Percentiles rank a stretch among this genome's conserved stretches.
Conservation (phyloP, 2,888 invertebrate species). For the Congeria kusceri region DNA sequence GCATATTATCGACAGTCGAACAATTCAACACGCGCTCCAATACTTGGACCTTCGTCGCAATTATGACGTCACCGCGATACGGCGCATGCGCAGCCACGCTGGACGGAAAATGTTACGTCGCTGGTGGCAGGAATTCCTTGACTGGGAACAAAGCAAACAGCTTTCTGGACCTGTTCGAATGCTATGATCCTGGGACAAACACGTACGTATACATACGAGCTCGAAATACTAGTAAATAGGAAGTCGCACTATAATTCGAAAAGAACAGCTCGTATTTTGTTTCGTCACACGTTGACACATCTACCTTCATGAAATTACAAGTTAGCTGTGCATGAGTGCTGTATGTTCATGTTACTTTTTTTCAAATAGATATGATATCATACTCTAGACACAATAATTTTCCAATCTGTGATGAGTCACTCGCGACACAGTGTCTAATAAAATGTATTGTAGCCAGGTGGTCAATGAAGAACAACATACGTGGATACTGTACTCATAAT, state of each 20-base stretch:
- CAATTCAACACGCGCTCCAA: not conserved
- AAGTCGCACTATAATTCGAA: too few species aligned
- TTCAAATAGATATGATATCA: not conserved
- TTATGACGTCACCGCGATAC: slow-evolving; percentile 13
- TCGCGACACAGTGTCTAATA: too few species aligned
- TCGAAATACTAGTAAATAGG: too few species aligned
- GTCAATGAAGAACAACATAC: too few species aligned
- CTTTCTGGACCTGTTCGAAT: slow-evolving; percentile 1
- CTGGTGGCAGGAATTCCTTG: slow-evolving; percentile 11
- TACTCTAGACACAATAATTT: not conserved
- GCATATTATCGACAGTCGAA: slow-evolving; percentile 14
- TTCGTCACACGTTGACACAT: too few species aligned
- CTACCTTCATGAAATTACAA: too few species aligned
- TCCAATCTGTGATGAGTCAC: too few species aligned
- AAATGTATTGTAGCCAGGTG: too few species aligned
- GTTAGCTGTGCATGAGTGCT: too few species aligned
- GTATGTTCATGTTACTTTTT: too few species aligned
- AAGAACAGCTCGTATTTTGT: too few species aligned
- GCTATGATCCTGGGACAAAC: slow-evolving; percentile 17
- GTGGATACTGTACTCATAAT: too few species aligned
- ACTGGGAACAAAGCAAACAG: not conserved
- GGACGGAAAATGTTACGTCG: slow-evolving; percentile 25
- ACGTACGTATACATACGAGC: not conserved
- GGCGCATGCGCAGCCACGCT: slow-evolving; percentile 9
- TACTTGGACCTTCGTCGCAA: not conserved